Base-by-base conservation (phyloP, 1,140 invertebrate species). In the Calephelis virginiensis region DNA sequence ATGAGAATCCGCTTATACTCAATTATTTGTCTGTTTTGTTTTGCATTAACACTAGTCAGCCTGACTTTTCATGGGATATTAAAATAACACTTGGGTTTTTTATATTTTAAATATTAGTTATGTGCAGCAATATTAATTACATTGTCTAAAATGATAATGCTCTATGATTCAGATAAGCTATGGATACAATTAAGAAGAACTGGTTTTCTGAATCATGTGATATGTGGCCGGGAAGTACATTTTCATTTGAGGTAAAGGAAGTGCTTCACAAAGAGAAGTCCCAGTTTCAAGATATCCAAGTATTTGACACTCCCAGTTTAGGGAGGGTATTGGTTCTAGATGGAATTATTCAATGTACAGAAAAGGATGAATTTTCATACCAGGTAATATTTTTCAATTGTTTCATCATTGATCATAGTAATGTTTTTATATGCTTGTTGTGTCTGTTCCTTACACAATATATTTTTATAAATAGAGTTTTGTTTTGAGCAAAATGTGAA, bases 361-460 rank as follows among this genome's bases (percentile, higher is more conserved):
- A 99, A 85, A 93, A 94, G 70, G 99, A 99, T 93, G 99, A 99
- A 91, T 99, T 98, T 87, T 95, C 98, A 0, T 99, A 99, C 88
- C 98, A 99, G 92, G 90, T 90, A 77, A 71, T 46, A 48, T 5
- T 62, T 6, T 62, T 49, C 61, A 37, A 12, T 17, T 45, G 48
- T 14, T 53, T 62, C 0, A 43, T 9, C 8, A 43, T 28, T 28
- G 28, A 28, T 28, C 0, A 3, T 28, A 28, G 2, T 1, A 28
- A 28, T 28, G 5, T 28, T 28, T 28, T 28, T 28, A 28, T 28
- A 28, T 28, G 28, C 2, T 48, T 48, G 12, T 1, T 48, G 46
- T 48, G 9, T 1, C 17, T 28, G 2, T 28, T 2, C 28, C 2
- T 28, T 28, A 28, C 28, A 28, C 28, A 28, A 28, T 28, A 28